Base-by-base conservation (phyloP, 1,140 invertebrate genomes). In the Brachionus rubens region DNA sequence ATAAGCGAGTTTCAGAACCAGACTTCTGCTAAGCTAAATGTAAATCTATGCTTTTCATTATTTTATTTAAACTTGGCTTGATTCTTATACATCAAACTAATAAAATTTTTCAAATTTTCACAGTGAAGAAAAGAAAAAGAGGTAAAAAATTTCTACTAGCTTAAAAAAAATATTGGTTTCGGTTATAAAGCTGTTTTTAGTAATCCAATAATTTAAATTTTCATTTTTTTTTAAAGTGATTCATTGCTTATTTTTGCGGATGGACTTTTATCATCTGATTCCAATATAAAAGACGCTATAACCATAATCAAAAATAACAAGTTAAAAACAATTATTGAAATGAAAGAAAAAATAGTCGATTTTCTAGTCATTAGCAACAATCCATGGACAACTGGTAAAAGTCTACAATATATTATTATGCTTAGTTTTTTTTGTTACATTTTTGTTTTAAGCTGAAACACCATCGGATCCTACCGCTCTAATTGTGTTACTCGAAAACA, bases 271-370 rank as follows among this genome's bases (percentile, higher is more conserved):
- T 40, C 48, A 14, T 43, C 40, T 7, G 41, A 76, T 28, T 76
- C 24, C 1, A 30, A 16, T 41, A 56, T 76, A 6, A 72, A 72
- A 33, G 68, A 72, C 16, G 68, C 46, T 28, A 72, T 72, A 3
- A 72, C 68, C 0, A 76, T 59, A 28, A 76, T 76, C 40, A 43
- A 30, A n/a, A 62, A 59, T 10, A 76, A 76, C 19, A 56, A 76
- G 24, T 19, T 24, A 14, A 43, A 30, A 46, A 98, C 95, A 1
- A 94, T 98, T 62, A 86, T 98, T 78, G 95, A 99, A 88, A 98
- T 99, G 96, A 96, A 99, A 82, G 93, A 98, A 85, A 92, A 91
- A 82, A 94, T 99, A 59, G 89, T 98, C 59, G 95, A 97, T 88
- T 98, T 99, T 88, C 90, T 98, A 26, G 92, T 91, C 30, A 87